Percentiles rank a stretch among this genome's conserved stretches.
Evolutionary conservation across 2,113 vertebrate genomes (phyloP).

Genomic region (Pantherophis guttatus): DNA sequence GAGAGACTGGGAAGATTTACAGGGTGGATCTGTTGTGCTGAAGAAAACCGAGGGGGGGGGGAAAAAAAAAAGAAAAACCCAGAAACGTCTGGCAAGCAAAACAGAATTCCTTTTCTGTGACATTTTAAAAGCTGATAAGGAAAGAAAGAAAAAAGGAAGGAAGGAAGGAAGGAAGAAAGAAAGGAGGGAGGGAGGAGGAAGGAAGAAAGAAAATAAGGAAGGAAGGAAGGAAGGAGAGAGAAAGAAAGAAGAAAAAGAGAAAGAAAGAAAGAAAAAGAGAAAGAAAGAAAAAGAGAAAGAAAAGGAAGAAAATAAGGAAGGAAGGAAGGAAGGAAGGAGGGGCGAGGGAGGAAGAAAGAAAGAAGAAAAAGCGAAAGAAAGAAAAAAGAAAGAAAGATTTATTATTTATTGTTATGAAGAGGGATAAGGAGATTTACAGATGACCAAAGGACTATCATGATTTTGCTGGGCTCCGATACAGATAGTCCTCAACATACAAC

Average conservation of each 20-base stretch:
- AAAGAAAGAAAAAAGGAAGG: not conserved
- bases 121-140: not conserved
- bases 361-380: no score
- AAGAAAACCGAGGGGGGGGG: not conserved
- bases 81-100: not conserved
- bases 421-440: not conserved
- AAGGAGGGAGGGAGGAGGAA: no score
- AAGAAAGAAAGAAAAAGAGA: no score
- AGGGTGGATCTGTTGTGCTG: not conserved
- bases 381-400: not conserved
- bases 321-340: no score
- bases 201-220: no score
- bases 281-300: no score
- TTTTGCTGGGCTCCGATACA: not conserved
- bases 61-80: not conserved
- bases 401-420: not conserved
- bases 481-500: no score
- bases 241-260: no score
- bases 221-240: fast-evolving
- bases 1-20: not conserved
- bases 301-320: no score
- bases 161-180: no score
- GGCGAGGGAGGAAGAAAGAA: no score
- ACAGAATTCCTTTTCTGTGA: not conserved
- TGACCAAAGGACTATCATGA: not conserved